These are phyloP conservation scores for Watsonalla binaria DNA, from an alignment of 2,888 invertebrate species.

Conservation along the genomic window DNA sequence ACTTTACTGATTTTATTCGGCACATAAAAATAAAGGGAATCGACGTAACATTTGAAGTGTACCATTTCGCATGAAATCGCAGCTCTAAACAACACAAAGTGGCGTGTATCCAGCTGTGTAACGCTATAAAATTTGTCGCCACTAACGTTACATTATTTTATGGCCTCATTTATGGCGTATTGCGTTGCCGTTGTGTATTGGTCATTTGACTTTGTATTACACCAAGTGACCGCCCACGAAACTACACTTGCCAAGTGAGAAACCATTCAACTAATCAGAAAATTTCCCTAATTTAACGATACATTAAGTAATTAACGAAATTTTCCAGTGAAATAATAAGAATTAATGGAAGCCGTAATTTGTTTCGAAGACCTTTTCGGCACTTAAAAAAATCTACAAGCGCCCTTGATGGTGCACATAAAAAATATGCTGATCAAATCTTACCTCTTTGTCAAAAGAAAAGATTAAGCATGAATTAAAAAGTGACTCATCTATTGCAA, in stretches of 20 bases:
- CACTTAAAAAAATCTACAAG: no score
- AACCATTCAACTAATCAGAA: conserved; percentile 1
- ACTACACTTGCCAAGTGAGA: conserved; percentile 12
- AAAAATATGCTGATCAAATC: no score
- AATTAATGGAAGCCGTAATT: neutral
- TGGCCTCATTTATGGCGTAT: conserved; percentile 13
- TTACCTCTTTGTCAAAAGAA: no score
- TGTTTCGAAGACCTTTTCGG: neutral
- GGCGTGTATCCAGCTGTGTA: conserved; percentile 10
- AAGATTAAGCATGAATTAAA: no score
- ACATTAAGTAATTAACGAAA: no score
- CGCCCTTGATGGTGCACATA: no score
- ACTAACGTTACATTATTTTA: conserved; percentile 53
- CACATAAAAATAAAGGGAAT: no score
- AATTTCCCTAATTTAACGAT: neutral
- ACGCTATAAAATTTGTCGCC: conserved; percentile 44
- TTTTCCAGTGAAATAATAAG: no score
- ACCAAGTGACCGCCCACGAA: conserved; percentile 16
- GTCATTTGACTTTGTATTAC: conserved; percentile 37
- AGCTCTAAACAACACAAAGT: conserved; percentile 19
- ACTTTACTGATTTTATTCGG: no score
- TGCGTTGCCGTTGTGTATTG: conserved; percentile 30
- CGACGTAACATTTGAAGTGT: neutral
- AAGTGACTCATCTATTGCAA: no score
- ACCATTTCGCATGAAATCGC: neutral